These are phyloP conservation scores for Trematomus loennbergii DNA, from an alignment of 2,113 vertebrate species.

Conservation along the genomic window DNA sequence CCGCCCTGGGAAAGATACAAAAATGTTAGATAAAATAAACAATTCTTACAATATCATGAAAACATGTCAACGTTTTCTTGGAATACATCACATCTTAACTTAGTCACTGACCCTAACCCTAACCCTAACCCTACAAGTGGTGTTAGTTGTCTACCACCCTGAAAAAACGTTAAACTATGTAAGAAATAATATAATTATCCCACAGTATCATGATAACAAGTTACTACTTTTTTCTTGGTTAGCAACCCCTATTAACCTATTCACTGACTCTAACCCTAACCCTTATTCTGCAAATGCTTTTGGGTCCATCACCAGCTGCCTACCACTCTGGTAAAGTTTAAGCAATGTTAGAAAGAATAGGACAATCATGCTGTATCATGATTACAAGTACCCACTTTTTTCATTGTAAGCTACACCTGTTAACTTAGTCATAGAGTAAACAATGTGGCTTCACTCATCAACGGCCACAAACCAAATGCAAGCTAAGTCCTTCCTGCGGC, in stretches of 20 bases:
- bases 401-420: constrained; percentile 39
- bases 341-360: too few species aligned
- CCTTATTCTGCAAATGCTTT: too few species aligned
- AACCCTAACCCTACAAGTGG: background rate
- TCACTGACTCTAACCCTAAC: too few species aligned
- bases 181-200: background rate
- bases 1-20: constrained; percentile 88
- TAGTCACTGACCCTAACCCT: background rate
- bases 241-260: too few species aligned
- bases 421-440: constrained; percentile 36
- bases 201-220: constrained; percentile 4
- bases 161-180: too few species aligned
- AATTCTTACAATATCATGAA: background rate
- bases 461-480: constrained; percentile 40
- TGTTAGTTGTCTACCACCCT: too few species aligned
- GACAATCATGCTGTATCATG: background rate
- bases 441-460: constrained; percentile 36
- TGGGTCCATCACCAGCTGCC: too few species aligned
- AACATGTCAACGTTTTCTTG: constrained; percentile 13
- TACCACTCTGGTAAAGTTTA: too few species aligned
- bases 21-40: constrained; percentile 20
- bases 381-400: background rate
- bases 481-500: constrained; percentile 15
- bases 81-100: constrained; percentile 35
- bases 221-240: background rate